Evolutionary conservation across 2,113 vertebrate species (phyloP).

Genomic region (Psilopogon haemacephalus): DNA sequence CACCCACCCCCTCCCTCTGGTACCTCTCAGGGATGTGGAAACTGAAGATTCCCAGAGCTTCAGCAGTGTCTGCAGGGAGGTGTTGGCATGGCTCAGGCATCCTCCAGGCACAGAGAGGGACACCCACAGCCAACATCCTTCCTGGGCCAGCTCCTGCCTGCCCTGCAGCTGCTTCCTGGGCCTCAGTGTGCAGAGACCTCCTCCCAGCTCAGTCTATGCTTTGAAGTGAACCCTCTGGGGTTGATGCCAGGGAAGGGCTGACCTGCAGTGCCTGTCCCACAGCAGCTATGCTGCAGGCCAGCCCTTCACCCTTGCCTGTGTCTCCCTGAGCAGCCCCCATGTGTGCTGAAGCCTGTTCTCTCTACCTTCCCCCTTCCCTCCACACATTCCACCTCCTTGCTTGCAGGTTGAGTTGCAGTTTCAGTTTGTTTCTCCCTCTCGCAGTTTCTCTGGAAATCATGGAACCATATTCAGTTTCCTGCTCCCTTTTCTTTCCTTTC

Average conservation of each 20-base stretch:
- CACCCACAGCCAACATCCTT: background rate
- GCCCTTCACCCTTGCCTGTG: background rate
- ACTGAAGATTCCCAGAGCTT: conserved; percentile 49
- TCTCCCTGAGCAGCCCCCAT: background rate
- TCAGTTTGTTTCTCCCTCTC: conserved; percentile 13
- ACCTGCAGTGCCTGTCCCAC: background rate
- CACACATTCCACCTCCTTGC: background rate
- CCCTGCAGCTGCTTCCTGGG: background rate
- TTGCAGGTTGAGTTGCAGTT: conserved; percentile 23
- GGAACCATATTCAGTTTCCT: background rate
- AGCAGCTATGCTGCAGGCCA: fast-evolving
- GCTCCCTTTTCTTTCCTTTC: background rate
- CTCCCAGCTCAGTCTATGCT: background rate
- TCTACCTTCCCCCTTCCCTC: background rate
- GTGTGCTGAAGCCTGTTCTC: background rate
- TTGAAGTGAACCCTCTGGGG: background rate
- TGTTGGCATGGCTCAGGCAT: conserved; percentile 16
- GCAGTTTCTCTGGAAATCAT: conserved; percentile 19
- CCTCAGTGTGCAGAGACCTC: background rate
- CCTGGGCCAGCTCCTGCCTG: background rate
- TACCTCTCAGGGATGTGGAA: conserved; percentile 77
- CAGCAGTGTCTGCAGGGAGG: background rate
- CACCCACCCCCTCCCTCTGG: background rate
- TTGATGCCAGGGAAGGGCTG: no score
- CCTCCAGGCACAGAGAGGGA: background rate